Evolutionary conservation across 2,797 vertebrate species (phyloP).

Genomic region (Carapus acus): DNA sequence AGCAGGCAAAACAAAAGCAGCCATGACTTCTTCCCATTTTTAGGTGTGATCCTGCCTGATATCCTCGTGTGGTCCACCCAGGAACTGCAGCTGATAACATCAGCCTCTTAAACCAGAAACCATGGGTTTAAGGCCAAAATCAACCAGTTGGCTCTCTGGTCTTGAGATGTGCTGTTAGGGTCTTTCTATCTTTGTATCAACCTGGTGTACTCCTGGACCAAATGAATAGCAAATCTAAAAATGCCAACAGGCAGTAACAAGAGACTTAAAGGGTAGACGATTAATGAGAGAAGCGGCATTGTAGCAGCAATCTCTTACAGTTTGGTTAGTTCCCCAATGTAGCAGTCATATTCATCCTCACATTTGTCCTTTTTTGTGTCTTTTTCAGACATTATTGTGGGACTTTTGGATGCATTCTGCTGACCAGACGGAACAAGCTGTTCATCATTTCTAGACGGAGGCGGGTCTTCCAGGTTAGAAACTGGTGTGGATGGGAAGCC

Average conservation of each 20-base stretch:
- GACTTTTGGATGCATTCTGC: slow-evolving; percentile 23
- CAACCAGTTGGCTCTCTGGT: slow-evolving; percentile 20
- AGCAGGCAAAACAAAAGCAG: slow-evolving; percentile 41
- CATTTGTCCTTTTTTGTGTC: slow-evolving; percentile 39
- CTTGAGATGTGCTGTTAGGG: slow-evolving; percentile 12
- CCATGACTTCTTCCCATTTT: slow-evolving; percentile 27
- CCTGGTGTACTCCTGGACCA: slow-evolving; percentile 14
- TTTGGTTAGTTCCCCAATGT: slow-evolving; percentile 79
- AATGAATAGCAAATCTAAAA: slow-evolving; percentile 34
- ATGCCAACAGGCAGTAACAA: slow-evolving; percentile 41
- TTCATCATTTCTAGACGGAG: slow-evolving; percentile 37
- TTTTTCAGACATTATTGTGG: slow-evolving; percentile 34
- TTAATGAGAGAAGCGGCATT: slow-evolving; percentile 63
- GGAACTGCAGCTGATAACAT: slow-evolving; percentile 12
- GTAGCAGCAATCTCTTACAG: slow-evolving; percentile 69
- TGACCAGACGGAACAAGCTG: slow-evolving; percentile 36
- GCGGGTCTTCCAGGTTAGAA: slow-evolving; percentile 43
- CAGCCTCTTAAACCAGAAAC: slow-evolving; percentile 6
- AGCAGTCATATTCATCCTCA: slow-evolving; percentile 50
- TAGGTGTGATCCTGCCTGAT: slow-evolving; percentile 16
- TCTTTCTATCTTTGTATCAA: slow-evolving; percentile 16
- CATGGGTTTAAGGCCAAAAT: slow-evolving; percentile 26
- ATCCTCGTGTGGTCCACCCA: slow-evolving; percentile 62
- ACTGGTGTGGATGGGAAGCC: slow-evolving; percentile 54
- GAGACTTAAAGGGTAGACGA: slow-evolving; percentile 66